Base-by-base conservation (phyloP, 1,140 invertebrate species). In the Caerostris extrusa region DNA sequence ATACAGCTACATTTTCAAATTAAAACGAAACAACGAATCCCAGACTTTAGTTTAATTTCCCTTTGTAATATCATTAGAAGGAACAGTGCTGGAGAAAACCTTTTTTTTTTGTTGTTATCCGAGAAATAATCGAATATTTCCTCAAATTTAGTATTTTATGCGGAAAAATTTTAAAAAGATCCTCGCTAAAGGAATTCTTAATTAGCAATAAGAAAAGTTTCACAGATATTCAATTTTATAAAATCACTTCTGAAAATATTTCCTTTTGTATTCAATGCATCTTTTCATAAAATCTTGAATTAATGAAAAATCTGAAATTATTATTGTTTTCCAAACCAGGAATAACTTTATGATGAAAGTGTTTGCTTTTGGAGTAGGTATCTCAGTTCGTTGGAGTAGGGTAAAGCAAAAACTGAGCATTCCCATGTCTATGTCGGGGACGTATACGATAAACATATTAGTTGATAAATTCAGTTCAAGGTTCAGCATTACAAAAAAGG, bases 41-140 rank as follows among this genome's bases (percentile, higher is more conserved):
- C 10, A 4, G 34, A 50, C 50, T 53, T 77, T 77, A 53, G 34
- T 34, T 10, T 53, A 34, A 77, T 77, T 12, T 3, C 8, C 10
- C 71, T 50, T 77, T 53, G 71, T 77, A 50, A 77, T 34, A 50
- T 77, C 71, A 77, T 77, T 77, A 77, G 34, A 77, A 50, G 34
- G 34, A 77, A 53, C 34, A 77, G 19, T 77, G 50, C 50, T 77
- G 10, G 19, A 17, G 10, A 77, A 34, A 53, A 10, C 67, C n/a
- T n/a, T n/a, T n/a, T 12, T 64, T 64, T 77, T 77, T 77, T 77
- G 10, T 50, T 12, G 71, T 50, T 77, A 50, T 50, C 34, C 14
- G 19, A 7, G 53, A 53, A 77, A 77, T 8, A 12, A 77, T 77
- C 71, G 71, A 77, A 50, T 50, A 12, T 50, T 50, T 50, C 34